Base-by-base conservation (phyloP, 1,140 invertebrate species). In the Penaeus vannamei region DNA sequence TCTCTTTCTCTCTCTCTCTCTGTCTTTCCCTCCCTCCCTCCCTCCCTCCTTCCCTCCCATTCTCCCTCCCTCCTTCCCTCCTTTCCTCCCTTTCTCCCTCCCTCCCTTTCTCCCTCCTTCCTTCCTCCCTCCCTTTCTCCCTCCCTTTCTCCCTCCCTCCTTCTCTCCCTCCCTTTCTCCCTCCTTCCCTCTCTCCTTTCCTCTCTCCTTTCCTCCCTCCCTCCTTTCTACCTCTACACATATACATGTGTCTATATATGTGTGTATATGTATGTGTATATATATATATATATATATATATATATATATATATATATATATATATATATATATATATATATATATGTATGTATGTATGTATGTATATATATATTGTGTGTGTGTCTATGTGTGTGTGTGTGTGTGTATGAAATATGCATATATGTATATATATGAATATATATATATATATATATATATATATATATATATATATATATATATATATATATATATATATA, bases 151-250 rank as follows among this genome's bases (percentile, higher is more conserved):
- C n/a, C 62, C 62, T 19, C n/a, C 62, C n/a, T 17, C n/a, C 62
- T 64, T 64, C 62, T 64, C 62, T 64, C 62, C n/a, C 62, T 64
- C 62, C n/a, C 62, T 64, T n/a, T 64, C 62, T 64, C 62, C n/a
- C 62, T 64, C 62, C n/a, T n/a, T 64, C 62, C n/a, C 62, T 64
- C 62, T 64, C 62, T 64, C 62, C n/a, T n/a, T 64, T n/a, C n/a
- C 62, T 64, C 62, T 64, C 62, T 64, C 62, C n/a, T n/a, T 64
- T n/a, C n/a, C 62, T 64, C 62, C n/a, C 62, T 64, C 62, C n/a
- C 62, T 64, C 62, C n/a, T 64, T 64, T 64, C 62, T 64, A n/a
- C n/a, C n/a, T n/a, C n/a, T n/a, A n/a, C 14, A 14, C 14, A 14
- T 69, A 69, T 29, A 14, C 14, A 69, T 29, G 29, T 29, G 14